phyloP scores from a whole-genome alignment of 2,888 invertebrate genomes.

The Leptinotarsa tumamoca region DNA sequence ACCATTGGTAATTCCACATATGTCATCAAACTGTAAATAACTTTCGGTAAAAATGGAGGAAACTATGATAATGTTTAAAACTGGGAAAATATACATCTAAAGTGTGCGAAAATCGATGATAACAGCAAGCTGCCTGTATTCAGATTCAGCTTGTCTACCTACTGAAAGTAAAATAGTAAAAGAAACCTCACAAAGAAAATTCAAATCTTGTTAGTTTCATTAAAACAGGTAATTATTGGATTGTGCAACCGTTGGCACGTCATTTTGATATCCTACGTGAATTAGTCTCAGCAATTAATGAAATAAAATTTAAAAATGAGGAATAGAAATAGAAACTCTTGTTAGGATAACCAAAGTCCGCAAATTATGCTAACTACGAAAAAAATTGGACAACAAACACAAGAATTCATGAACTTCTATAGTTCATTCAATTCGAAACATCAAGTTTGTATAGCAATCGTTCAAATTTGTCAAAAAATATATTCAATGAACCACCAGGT shows the following conservation, averaged over 20 bases:
- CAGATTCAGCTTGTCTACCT: not conserved
- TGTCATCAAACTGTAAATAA: conserved; percentile 42
- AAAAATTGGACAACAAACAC: too few relatives aligned
- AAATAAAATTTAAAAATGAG: too few relatives aligned
- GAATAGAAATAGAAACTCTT: too few relatives aligned
- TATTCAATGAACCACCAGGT: too few relatives aligned
- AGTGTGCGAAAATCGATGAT: not conserved
- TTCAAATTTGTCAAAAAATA: too few relatives aligned
- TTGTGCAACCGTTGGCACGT: conserved; percentile 14
- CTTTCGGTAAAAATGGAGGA: conserved; percentile 23
- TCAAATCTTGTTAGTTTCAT: conserved; percentile 39
- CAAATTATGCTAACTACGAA: too few relatives aligned
- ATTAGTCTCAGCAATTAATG: not conserved
- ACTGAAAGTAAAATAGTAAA: conserved; percentile 29
- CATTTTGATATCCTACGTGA: not conserved
- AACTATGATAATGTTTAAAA: conserved; percentile 16
- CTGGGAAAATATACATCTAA: conserved; percentile 19
- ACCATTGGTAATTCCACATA: conserved; percentile 48
- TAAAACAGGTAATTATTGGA: conserved; percentile 24
- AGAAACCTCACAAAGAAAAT: conserved; percentile 36
- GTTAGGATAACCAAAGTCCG: too few relatives aligned
- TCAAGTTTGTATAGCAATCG: too few relatives aligned
- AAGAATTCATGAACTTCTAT: too few relatives aligned
- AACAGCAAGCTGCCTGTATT: not conserved
- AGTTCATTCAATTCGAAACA: too few relatives aligned